Evolutionary conservation across 2,797 vertebrate species (phyloP).

Genomic region (Falco berigora): DNA sequence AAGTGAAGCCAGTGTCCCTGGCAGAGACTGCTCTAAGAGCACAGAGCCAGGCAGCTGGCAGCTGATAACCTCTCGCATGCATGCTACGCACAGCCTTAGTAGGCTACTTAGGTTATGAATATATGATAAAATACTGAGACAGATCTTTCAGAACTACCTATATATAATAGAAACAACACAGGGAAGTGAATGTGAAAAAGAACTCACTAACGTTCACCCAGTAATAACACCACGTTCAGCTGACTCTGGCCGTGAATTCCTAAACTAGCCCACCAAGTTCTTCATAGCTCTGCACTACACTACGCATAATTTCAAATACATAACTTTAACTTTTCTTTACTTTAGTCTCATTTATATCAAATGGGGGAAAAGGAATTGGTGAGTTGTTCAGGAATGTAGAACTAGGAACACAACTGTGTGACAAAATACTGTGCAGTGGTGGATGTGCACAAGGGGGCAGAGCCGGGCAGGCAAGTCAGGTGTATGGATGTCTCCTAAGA

Average conservation of each 20-base stretch:
- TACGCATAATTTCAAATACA: neutral
- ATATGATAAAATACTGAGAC: neutral
- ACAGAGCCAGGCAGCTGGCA: neutral
- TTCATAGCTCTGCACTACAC: neutral
- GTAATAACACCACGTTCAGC: neutral
- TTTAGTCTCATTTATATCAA: neutral
- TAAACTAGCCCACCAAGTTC: neutral
- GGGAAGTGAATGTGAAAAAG: neutral
- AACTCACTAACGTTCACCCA: neutral
- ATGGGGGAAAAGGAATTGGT: neutral
- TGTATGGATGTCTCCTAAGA: neutral
- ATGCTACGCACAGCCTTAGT: neutral
- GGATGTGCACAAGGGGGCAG: slow-evolving; percentile 17
- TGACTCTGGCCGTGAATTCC: neutral
- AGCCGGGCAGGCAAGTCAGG: neutral
- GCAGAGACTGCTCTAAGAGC: neutral
- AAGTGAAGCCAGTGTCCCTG: neutral
- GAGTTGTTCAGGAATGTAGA: neutral
- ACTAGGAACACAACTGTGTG: neutral
- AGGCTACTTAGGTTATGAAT: neutral
- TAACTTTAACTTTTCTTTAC: neutral
- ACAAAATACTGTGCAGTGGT: neutral
- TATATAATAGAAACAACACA: neutral
- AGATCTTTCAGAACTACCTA: neutral
- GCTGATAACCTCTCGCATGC: neutral